Evolutionary conservation across 2,888 invertebrate genomes (phyloP), one percentile per base, ranked within the genome.

Genomic region (Fragum sueziense): DNA sequence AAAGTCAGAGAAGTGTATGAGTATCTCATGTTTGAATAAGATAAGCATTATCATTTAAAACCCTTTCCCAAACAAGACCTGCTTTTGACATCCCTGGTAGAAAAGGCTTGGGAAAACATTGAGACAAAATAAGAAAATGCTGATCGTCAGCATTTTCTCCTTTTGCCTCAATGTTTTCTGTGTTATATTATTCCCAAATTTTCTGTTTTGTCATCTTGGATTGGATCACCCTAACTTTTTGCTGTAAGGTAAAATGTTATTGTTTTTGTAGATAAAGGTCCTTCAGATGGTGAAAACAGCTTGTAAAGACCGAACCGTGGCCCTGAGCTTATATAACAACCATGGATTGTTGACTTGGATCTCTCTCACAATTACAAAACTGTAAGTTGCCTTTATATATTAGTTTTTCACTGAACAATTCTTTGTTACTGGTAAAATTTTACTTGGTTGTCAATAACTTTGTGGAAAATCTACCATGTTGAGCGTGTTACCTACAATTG

Each of bases 331-430:
- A 85, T 94, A 95, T 22, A 95, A 88, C 73, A 84, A 88, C 95
- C 95, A 96, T 86, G 96, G 96, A 0, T 92, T 97, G 1, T 89
- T 97, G 34, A 94, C 96, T 0, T 97, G 97, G 96, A 89, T 97
- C 33, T 74, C 79, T n/a, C 71, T 79, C 31, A 76, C 80, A n/a
- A 74, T 86, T n/a, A 69, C 67, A n/a, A 74, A 79, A 67, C 70
- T 83, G 86, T 87, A 74, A 74, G 85, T 85, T 14, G 54, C 54
- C 22, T 14, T 54, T 14, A 41, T 41, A 41, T 11, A 9, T 41
- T 17, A 41, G 27, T n/a, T 31, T 68, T 27, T 74, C 7, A 34
- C 29, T n/a, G n/a, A n/a, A n/a, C n/a, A n/a, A n/a, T n/a, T n/a
- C n/a, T n/a, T 67, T 47, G 2, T 4, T 52, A 34, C 25, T 41